Percentiles rank a stretch among this genome's conserved stretches.
Conservation (phyloP, 2,888 invertebrate genomes). For the Cactoblastis cactorum region DNA sequence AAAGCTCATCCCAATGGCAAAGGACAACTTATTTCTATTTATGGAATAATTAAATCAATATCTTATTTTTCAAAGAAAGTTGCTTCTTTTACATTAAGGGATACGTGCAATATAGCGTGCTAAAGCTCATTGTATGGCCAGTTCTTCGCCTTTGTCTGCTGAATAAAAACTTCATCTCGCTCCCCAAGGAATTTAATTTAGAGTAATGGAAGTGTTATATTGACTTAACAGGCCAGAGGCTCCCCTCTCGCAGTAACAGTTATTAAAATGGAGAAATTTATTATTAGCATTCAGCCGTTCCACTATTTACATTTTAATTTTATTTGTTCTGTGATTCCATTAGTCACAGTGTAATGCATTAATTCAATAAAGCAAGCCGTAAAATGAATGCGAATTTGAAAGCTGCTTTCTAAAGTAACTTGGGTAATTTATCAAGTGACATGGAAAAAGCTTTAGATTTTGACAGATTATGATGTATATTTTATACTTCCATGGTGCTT, state of each 20-base stretch:
- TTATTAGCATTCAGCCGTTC: conserved; percentile 75
- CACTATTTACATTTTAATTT: conserved; percentile 79
- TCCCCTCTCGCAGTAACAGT: conserved; percentile 74
- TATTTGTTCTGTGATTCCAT: conserved; percentile 78
- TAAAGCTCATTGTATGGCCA: conserved; percentile 43
- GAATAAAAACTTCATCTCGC: conserved; percentile 77
- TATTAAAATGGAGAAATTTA: conserved; percentile 80
- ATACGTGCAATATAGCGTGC: conserved; percentile 26
- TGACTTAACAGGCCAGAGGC: conserved; percentile 78
- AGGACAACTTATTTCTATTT: too few relatives aligned
- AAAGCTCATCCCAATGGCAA: too few relatives aligned
- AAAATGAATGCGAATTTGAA: conserved; percentile 34
- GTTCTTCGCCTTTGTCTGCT: conserved; percentile 62
- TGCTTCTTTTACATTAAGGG: too few relatives aligned
- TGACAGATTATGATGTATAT: conserved; percentile 15
- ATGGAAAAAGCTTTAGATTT: conserved; percentile 20
- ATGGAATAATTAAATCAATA: too few relatives aligned
- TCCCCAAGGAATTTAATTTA: conserved; percentile 79
- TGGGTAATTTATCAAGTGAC: conserved; percentile 42
- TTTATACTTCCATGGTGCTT: too few relatives aligned
- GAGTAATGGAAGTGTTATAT: conserved; percentile 80
- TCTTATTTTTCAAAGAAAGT: too few relatives aligned
- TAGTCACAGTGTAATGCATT: conserved; percentile 70
- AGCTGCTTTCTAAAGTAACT: conserved; percentile 31
- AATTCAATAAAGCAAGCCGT: conserved; percentile 55